Conservation (phyloP, 1,140 invertebrate species). For the Subanguina moxae region DNA sequence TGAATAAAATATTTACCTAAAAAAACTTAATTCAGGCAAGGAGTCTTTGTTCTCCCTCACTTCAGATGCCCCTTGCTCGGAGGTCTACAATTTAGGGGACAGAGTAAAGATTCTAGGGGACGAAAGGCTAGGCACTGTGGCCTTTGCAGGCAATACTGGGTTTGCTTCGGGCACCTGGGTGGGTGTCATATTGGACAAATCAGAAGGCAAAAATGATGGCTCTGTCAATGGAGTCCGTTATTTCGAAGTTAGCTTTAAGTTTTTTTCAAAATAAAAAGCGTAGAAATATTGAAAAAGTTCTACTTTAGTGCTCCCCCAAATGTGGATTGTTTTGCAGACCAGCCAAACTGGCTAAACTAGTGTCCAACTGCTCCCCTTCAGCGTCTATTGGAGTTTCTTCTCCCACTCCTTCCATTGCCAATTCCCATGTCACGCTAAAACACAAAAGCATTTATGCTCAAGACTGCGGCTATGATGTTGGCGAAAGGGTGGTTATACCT, state of each 20-base stretch:
- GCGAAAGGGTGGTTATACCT: conserved; percentile 38
- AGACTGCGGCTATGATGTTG: conserved; percentile 46
- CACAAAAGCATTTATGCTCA: conserved; percentile 31
- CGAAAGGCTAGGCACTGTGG: conserved; percentile 65
- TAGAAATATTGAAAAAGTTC: background rate
- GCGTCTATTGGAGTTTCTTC: conserved; percentile 16
- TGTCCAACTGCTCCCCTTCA: background rate
- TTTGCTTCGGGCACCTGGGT: conserved; percentile 94
- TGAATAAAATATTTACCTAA: background rate
- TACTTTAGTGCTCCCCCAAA: conserved; percentile 36
- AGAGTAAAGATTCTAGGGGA: conserved; percentile 11
- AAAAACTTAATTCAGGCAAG: conserved; percentile 24
- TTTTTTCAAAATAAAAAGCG: background rate
- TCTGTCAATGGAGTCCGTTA: conserved; percentile 83
- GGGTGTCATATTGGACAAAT: conserved; percentile 86
- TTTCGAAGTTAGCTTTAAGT: conserved; percentile 64
- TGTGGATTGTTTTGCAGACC: conserved; percentile 46
- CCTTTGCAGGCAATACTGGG: conserved; percentile 89
- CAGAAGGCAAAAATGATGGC: conserved; percentile 95
- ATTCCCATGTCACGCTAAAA: conserved; percentile 11
- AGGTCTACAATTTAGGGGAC: conserved; percentile 27
- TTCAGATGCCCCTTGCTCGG: conserved; percentile 21
- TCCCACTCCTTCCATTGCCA: conserved; percentile 34
- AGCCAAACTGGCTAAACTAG: conserved; percentile 32
- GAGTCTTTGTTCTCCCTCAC: conserved; percentile 23